Conservation (phyloP, 2,888 invertebrate species). For the Psylliodes chrysocephalus region DNA sequence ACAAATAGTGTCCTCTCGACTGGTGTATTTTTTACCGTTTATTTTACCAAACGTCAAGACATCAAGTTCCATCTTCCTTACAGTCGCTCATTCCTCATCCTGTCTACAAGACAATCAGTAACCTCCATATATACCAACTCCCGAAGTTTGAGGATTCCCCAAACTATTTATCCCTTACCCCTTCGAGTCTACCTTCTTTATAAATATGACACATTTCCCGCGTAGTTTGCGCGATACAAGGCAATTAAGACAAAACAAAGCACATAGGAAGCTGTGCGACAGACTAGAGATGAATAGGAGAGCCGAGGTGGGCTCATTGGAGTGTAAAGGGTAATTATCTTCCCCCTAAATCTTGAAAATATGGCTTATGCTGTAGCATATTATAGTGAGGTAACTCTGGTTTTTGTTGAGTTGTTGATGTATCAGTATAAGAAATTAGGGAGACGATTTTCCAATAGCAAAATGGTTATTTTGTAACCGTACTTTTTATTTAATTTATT, state of each 20-base stretch:
- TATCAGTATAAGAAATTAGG: neutral
- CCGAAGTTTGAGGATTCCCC: slow-evolving; percentile 25
- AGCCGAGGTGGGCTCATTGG: slow-evolving; percentile 18
- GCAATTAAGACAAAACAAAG: slow-evolving; percentile 46
- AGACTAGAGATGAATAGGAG: slow-evolving; percentile 39
- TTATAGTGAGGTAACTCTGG: neutral
- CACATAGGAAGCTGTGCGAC: slow-evolving; percentile 40
- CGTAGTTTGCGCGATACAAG: slow-evolving; percentile 40
- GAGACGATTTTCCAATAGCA: neutral
- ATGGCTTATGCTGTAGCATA: slow-evolving; percentile 23
- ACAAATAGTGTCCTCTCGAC: too few species aligned
- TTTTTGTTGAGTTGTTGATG: neutral
- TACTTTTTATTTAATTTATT: too few species aligned
- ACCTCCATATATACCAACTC: neutral
- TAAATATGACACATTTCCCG: slow-evolving; percentile 36
- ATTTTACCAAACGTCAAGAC: neutral
- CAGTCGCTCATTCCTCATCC: slow-evolving; percentile 22
- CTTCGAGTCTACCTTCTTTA: slow-evolving; percentile 26
- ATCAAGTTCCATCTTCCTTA: slow-evolving; percentile 12
- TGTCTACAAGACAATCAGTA: slow-evolving; percentile 25
- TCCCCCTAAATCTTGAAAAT: slow-evolving; percentile 26
- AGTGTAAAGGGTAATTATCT: slow-evolving; percentile 31
- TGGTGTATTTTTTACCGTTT: too few species aligned
- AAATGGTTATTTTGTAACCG: too few species aligned
- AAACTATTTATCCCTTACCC: slow-evolving; percentile 21